Evolutionary conservation across 2,888 invertebrate genomes (phyloP).

Genomic region (Drosophila mimica): DNA sequence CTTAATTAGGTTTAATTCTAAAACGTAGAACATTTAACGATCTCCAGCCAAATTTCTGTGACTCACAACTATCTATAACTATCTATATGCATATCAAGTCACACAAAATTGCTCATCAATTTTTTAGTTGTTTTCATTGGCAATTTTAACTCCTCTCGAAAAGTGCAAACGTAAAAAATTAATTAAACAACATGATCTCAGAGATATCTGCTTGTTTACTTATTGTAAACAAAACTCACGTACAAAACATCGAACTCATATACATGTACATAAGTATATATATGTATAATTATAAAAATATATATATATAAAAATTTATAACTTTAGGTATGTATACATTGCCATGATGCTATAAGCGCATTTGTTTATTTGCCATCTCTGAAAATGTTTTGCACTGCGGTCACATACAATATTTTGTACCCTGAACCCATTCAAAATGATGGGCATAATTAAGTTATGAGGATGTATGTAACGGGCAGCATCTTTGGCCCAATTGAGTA

Average conservation of each 20-base stretch:
- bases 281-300: not conserved
- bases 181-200: slow-evolving; percentile 41
- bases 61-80: slow-evolving; percentile 31
- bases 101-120: slow-evolving; percentile 43
- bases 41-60: slow-evolving; percentile 4
- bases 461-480: not conserved
- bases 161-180: slow-evolving; percentile 5
- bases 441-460: not conserved
- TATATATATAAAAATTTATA: not conserved
- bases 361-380: slow-evolving; percentile 43
- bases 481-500: not conserved
- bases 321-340: slow-evolving; percentile 14
- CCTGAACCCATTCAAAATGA: not conserved
- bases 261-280: not conserved
- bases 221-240: slow-evolving; percentile 50
- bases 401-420: slow-evolving; percentile 51
- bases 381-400: slow-evolving; percentile 59
- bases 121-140: slow-evolving; percentile 7
- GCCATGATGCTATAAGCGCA: slow-evolving; percentile 42
- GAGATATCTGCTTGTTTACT: slow-evolving; percentile 24
- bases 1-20: not conserved
- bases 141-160: slow-evolving; percentile 12
- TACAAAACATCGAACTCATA: slow-evolving; percentile 29
- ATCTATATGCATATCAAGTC: slow-evolving; percentile 5
- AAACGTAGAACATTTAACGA: not conserved